Conservation (phyloP, 2,888 invertebrate species). For the Xestobium rufovillosum region DNA sequence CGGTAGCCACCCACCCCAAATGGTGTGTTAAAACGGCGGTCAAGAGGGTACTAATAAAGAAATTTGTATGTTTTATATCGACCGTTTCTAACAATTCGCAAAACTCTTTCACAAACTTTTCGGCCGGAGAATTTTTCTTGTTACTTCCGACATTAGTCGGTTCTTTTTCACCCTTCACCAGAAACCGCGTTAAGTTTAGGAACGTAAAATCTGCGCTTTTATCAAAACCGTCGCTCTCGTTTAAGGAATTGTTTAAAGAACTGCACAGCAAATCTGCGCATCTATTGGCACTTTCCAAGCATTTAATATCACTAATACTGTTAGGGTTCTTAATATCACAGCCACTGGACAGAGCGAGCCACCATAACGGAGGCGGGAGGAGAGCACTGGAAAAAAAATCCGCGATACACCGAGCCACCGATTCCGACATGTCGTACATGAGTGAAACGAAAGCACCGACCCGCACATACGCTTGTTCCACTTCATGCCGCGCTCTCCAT, state of each 20-base stretch:
- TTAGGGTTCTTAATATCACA: slow-evolving; percentile 30
- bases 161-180: slow-evolving; percentile 21
- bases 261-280: slow-evolving; percentile 6
- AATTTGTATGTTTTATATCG: slow-evolving; percentile 83
- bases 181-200: slow-evolving; percentile 23
- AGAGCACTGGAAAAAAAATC: slow-evolving; percentile 40
- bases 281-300: too few relatives aligned
- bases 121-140: slow-evolving; percentile 34
- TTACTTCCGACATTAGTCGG: slow-evolving; percentile 15
- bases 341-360: slow-evolving; percentile 45
- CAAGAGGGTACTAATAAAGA: slow-evolving; percentile 82
- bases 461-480: slow-evolving; percentile 57
- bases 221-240: slow-evolving; percentile 11
- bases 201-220: slow-evolving; percentile 26
- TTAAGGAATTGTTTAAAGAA: slow-evolving; percentile 14
- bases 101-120: slow-evolving; percentile 49
- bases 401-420: slow-evolving; percentile 49
- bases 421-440: slow-evolving; percentile 47
- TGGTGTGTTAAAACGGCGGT: slow-evolving; percentile 86
- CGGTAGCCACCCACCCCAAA: slow-evolving; percentile 84
- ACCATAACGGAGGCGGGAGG: slow-evolving; percentile 58
- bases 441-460: slow-evolving; percentile 45
- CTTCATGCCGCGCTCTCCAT: slow-evolving; percentile 59
- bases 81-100: slow-evolving; percentile 61
- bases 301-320: slow-evolving; percentile 28